Evolutionary conservation across 1,140 invertebrate genomes (phyloP).

Genomic region (Drosophila kanapiae): DNA sequence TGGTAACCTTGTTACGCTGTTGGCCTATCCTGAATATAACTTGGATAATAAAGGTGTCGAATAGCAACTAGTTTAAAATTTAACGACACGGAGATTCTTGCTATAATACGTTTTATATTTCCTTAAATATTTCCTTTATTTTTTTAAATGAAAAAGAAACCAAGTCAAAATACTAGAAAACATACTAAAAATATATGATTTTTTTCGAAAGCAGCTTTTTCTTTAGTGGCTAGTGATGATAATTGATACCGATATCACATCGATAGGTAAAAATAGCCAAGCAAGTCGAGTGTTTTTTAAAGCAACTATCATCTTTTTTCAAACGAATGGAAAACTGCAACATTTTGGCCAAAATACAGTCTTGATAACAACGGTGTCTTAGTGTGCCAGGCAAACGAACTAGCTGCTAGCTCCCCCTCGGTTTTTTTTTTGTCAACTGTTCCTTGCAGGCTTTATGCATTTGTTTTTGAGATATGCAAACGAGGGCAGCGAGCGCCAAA

Average conservation of each 20-base stretch:
- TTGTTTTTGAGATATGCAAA: constrained; percentile 58
- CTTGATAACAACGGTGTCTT: neutral
- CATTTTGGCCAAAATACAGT: constrained; percentile 1
- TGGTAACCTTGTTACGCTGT: too few relatives aligned
- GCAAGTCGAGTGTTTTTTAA: too few relatives aligned
- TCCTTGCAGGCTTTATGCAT: constrained; percentile 13
- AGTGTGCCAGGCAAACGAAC: constrained; percentile 16
- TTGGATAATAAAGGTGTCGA: neutral
- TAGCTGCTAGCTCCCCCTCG: neutral
- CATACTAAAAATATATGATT: too few relatives aligned
- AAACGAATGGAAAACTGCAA: neutral
- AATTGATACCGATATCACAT: too few relatives aligned
- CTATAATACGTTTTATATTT: too few relatives aligned
- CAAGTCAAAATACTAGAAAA: too few relatives aligned
- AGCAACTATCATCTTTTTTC: neutral
- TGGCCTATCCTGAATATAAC: neutral
- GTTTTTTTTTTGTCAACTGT: neutral
- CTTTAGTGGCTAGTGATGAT: too few relatives aligned
- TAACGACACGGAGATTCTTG: neutral
- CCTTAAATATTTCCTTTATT: too few relatives aligned
- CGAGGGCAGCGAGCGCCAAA: constrained; percentile 72
- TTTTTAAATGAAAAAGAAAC: too few relatives aligned
- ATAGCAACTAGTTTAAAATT: neutral
- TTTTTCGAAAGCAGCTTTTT: too few relatives aligned
- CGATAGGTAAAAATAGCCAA: too few relatives aligned